Evolutionary conservation across 2,888 invertebrate genomes (phyloP).

Genomic region (Magallana nippona): DNA sequence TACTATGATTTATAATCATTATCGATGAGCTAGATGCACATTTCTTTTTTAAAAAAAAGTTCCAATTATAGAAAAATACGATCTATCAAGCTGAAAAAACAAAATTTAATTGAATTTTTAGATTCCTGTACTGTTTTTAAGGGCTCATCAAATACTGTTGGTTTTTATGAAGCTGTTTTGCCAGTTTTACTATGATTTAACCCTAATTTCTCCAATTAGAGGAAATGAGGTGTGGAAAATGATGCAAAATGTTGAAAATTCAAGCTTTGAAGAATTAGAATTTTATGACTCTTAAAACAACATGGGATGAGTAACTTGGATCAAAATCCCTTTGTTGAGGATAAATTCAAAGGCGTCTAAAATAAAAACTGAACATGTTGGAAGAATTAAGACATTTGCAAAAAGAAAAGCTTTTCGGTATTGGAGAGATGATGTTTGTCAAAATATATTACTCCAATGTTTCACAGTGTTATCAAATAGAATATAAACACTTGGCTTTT

Average conservation of each 20-base stretch:
- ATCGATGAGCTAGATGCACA: no score
- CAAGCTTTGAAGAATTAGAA: not conserved
- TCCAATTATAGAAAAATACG: no score
- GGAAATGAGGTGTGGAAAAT: not conserved
- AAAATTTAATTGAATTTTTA: no score
- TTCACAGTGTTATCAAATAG: not conserved
- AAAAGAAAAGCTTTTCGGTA: not conserved
- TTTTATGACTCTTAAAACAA: slow-evolving; percentile 11
- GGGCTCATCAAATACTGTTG: no score
- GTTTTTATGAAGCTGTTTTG: no score
- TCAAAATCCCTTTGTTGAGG: not conserved
- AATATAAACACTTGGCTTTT: slow-evolving; percentile 7
- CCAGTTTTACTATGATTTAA: no score
- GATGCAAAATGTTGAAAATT: not conserved
- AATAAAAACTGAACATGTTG: not conserved
- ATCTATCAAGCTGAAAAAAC: no score
- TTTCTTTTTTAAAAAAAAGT: no score
- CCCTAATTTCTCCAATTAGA: no score
- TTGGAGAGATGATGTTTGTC: slow-evolving; percentile 7
- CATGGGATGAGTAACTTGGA: not conserved
- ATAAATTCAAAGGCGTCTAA: not conserved
- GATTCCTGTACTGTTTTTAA: no score
- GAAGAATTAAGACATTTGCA: not conserved
- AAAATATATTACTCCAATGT: slow-evolving; percentile 12
- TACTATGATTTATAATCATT: no score